These are phyloP conservation scores for Coregonus ussuriensis DNA, from an alignment of 2,797 vertebrate genomes.

Conservation along the genomic window DNA sequence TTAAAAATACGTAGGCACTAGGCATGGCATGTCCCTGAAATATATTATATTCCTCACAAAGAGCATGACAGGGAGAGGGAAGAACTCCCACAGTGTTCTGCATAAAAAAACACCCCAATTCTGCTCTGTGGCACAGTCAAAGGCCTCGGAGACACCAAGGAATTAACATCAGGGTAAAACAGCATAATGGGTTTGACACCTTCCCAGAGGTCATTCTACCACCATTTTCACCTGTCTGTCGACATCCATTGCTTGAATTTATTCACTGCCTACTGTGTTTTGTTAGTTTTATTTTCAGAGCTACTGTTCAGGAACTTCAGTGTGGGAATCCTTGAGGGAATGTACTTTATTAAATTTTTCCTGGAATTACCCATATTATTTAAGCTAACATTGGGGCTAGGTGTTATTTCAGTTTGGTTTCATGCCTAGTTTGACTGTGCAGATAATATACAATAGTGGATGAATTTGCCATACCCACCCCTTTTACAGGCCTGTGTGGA, in stretches of 20 bases:
- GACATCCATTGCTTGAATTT: conserved; percentile 7
- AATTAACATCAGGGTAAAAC: background rate
- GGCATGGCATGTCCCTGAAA: background rate
- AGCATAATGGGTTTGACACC: background rate
- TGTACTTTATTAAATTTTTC: background rate
- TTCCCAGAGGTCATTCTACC: conserved; percentile 9
- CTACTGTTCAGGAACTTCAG: background rate
- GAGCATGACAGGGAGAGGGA: background rate
- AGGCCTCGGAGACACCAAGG: background rate
- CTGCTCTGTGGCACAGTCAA: background rate
- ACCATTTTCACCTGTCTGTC: background rate
- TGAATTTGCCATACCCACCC: background rate
- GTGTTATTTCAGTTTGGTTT: background rate
- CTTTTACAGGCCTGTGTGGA: background rate
- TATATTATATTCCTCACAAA: background rate
- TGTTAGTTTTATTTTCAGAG: background rate
- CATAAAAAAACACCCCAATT: conserved; percentile 12
- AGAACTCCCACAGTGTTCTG: background rate
- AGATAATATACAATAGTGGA: background rate
- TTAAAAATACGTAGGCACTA: background rate
- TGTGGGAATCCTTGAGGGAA: background rate
- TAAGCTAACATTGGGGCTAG: background rate
- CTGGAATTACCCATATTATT: background rate
- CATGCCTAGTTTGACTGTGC: background rate
- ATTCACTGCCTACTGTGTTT: conserved; percentile 6